Conservation (phyloP, 2,113 vertebrate species). For the Acrocephalus arundinaceus region DNA sequence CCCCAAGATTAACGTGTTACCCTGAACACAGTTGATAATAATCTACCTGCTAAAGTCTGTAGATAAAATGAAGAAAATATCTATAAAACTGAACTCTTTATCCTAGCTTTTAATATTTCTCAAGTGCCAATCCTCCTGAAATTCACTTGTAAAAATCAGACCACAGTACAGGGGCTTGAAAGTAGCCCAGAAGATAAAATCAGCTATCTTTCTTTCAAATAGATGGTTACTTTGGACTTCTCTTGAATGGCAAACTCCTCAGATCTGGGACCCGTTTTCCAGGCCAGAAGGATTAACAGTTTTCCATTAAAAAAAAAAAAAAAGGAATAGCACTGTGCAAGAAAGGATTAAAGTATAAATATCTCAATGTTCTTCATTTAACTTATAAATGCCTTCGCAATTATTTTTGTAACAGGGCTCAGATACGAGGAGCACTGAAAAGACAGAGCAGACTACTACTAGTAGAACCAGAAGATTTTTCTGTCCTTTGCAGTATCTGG, state of each 20-base stretch:
- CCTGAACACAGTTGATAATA: neutral
- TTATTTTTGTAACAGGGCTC: neutral
- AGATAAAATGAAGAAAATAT: neutral
- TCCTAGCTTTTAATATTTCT: neutral
- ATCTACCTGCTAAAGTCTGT: neutral
- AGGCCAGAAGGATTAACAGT: neutral
- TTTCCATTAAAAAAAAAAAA: neutral
- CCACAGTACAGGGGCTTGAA: neutral
- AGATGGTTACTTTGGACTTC: neutral
- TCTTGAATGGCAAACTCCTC: neutral
- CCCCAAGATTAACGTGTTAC: neutral
- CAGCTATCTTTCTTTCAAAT: neutral
- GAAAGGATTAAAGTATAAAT: neutral
- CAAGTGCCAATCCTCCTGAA: neutral
- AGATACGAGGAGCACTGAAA: neutral
- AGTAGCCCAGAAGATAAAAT: neutral
- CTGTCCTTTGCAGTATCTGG: neutral
- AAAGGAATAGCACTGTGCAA: neutral
- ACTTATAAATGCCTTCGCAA: neutral
- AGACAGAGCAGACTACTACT: neutral
- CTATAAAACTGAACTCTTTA: neutral
- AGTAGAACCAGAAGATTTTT: neutral
- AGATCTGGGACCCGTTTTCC: neutral
- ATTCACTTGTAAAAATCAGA: neutral
- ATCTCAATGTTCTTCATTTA: neutral